Evolutionary conservation across 2,797 vertebrate genomes (phyloP), one percentile per base, ranked within the genome.

Genomic region (Podargus strigoides): DNA sequence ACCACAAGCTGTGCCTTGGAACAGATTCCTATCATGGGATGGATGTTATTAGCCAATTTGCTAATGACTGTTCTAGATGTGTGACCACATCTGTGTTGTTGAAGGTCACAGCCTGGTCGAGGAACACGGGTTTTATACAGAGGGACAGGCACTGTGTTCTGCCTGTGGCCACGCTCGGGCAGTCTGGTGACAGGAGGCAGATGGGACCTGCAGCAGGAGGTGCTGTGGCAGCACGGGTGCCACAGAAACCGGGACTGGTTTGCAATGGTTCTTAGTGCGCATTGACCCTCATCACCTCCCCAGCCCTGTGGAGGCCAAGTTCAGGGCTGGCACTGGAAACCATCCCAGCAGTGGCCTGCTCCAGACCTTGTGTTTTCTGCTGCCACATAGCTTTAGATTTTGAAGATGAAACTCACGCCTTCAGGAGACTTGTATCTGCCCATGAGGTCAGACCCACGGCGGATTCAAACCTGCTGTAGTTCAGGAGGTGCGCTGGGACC

Each of bases 131-230:
- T 17, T 34, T 47, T 47, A 14, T 7, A 4, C 9, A 8, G 52
- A 12, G 24, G 32, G 28, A 10, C 19, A 2, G 15, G 39, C 0
- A 3, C 47, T 0, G 2, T 3, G 6, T 20, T 32, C 52, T 6
- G 1, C 62, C 44, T 2, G 0, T 15, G 44, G 47, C n/a, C 2
- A 0, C 32, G 32, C 26, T 15, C 6, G 1, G 36, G 23, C 23
- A 2, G 19, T 32, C 18, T 46, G 80, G 42, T 22, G 60, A 21
- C 0, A 1, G 55, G 9, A 47, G 41, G 24, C 3, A 15, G 74
- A 23, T 19, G 58, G 34, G 14, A 77, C 18, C 9, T 2, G 1
- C 7, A 21, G 30, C 24, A 23, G 17, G 73, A 47, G 56, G 12
- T 53, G 60, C 11, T 4, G 24, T 23, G 37, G 52, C 64, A 41